These are phyloP conservation scores for Dicentrarchus labrax DNA, from an alignment of 2,113 vertebrate species.

Conservation along the genomic window DNA sequence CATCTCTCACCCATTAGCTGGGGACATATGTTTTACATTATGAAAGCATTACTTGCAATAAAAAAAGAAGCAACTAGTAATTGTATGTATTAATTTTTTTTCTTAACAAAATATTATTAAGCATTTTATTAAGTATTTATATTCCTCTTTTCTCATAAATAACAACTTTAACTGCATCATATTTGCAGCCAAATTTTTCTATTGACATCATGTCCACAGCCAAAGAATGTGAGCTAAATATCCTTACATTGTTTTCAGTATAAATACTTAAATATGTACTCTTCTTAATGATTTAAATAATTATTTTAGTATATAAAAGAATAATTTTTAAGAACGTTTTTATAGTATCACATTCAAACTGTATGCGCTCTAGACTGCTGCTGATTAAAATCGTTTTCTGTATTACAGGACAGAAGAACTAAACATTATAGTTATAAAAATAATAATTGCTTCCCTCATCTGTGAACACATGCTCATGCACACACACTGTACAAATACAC, in stretches of 20 bases:
- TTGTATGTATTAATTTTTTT: not conserved
- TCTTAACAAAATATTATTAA: slow-evolving; percentile 6
- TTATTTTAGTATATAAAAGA: slow-evolving; percentile 10
- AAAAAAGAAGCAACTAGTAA: not conserved
- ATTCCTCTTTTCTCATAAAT: not conserved
- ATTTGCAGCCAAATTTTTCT: slow-evolving; percentile 9
- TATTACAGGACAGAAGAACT: slow-evolving; percentile 1
- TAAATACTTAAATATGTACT: slow-evolving; percentile 16
- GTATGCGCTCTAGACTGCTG: not conserved
- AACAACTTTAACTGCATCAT: not conserved
- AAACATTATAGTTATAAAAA: slow-evolving; percentile 43
- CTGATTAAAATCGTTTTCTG: not conserved
- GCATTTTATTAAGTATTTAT: slow-evolving; percentile 5
- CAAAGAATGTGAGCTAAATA: slow-evolving; percentile 13
- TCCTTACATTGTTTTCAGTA: not conserved
- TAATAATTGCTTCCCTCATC: slow-evolving; percentile 5
- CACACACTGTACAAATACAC: slow-evolving; percentile 36
- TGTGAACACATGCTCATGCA: slow-evolving; percentile 17
- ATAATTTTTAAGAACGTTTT: not conserved
- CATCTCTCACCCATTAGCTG: slow-evolving; percentile 58
- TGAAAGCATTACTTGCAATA: not conserved
- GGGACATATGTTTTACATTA: slow-evolving; percentile 44
- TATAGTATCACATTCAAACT: not conserved
- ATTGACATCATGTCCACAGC: not conserved
- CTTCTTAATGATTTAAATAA: not conserved